Conservation (phyloP, 2,888 invertebrate genomes). For the Drosophila pegasa region DNA sequence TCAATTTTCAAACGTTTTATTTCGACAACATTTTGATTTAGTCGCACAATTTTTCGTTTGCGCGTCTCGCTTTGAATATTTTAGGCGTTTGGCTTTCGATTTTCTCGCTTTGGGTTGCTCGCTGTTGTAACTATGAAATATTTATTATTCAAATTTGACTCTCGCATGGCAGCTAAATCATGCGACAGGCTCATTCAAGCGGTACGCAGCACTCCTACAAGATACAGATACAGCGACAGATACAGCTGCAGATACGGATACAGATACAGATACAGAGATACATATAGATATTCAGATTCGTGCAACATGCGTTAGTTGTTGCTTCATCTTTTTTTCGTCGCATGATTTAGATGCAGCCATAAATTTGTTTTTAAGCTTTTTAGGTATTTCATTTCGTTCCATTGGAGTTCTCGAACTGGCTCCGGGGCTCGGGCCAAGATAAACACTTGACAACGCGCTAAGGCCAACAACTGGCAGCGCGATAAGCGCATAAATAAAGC, state of each 20-base stretch:
- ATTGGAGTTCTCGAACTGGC: conserved; percentile 41
- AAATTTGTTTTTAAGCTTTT: conserved; percentile 79
- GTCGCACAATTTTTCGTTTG: conserved; percentile 51
- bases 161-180: conserved; percentile 69
- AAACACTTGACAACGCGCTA: conserved; percentile 81
- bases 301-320: conserved; percentile 43
- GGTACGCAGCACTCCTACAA: conserved; percentile 46
- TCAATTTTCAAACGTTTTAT: conserved; percentile 81
- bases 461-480: conserved; percentile 70
- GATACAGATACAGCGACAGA: conserved; percentile 4
- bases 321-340: conserved; percentile 44
- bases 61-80: conserved; percentile 70
- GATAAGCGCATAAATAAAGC: conserved; percentile 75
- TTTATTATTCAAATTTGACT: conserved; percentile 79
- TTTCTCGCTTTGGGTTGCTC: conserved; percentile 53
- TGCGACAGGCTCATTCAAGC: conserved; percentile 70
- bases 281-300: conserved; percentile 20
- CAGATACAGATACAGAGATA: conserved; percentile 13
- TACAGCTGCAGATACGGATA: background rate
- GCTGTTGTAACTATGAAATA: conserved; percentile 70
- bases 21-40: conserved; percentile 80
- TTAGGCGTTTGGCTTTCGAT: conserved; percentile 61
- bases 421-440: conserved; percentile 59
- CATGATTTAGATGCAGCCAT: conserved; percentile 82
- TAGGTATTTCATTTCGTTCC: conserved; percentile 69